phyloP scores from a whole-genome alignment of 1,140 invertebrate species.

The Capitella teleta region DNA sequence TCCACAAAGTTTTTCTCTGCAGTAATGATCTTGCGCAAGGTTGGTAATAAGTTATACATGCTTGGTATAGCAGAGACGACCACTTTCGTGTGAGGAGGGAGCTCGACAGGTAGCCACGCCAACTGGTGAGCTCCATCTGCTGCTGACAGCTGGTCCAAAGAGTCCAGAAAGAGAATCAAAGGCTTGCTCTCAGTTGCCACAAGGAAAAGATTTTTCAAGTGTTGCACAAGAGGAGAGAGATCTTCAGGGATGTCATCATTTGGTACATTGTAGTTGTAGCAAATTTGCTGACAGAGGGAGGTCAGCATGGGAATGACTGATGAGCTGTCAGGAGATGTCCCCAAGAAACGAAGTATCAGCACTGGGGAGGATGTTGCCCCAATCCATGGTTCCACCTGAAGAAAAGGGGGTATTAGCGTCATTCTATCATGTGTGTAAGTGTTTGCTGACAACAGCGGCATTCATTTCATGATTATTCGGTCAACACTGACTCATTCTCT shows the following conservation, averaged over 20 bases:
- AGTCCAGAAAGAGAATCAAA: slow-evolving; percentile 43
- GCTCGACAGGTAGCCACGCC: slow-evolving; percentile 83
- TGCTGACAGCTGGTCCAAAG: slow-evolving; percentile 89
- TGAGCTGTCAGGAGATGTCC: slow-evolving; percentile 92
- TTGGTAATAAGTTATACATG: slow-evolving; percentile 26
- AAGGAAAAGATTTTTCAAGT: slow-evolving; percentile 80
- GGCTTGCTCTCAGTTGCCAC: slow-evolving; percentile 24
- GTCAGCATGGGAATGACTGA: slow-evolving; percentile 86
- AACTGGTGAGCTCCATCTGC: slow-evolving; percentile 88
- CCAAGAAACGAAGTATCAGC: slow-evolving; percentile 67
- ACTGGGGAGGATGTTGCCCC: neutral
- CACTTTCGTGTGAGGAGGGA: slow-evolving; percentile 84
- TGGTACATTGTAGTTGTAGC: slow-evolving; percentile 83
- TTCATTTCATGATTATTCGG: no score
- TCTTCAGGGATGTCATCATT: slow-evolving; percentile 92
- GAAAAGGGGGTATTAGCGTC: neutral
- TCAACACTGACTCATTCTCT: no score
- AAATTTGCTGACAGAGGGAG: slow-evolving; percentile 62
- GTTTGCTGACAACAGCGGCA: no score
- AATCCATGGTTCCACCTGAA: neutral
- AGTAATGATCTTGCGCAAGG: slow-evolving; percentile 75
- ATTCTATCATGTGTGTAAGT: no score
- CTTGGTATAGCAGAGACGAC: slow-evolving; percentile 51
- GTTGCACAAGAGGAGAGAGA: slow-evolving; percentile 82
- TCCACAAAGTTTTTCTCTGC: slow-evolving; percentile 74